These are phyloP conservation scores for Drosophila repletoides DNA, from an alignment of 1,140 invertebrate species.

Conservation along the genomic window DNA sequence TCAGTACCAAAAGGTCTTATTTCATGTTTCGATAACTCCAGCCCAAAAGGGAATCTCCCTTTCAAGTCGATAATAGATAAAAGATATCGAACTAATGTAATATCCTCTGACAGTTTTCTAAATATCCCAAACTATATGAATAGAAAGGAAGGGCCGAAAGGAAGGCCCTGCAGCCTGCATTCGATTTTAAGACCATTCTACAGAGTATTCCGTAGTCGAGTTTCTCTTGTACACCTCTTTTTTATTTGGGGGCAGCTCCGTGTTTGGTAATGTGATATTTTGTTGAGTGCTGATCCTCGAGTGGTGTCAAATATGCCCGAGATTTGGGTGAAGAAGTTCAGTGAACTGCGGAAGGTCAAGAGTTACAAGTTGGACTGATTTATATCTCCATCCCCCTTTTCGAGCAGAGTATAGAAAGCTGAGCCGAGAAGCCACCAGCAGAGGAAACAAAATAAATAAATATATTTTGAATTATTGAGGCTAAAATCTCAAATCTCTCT, in stretches of 20 bases:
- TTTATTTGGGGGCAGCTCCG: constrained; percentile 9
- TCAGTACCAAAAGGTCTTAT: too few species aligned
- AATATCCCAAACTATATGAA: too few species aligned
- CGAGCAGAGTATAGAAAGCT: constrained; percentile 3
- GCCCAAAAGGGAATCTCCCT: too few species aligned
- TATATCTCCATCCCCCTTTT: background rate
- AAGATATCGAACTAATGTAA: too few species aligned
- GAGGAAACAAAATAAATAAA: constrained; percentile 2
- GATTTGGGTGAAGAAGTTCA: constrained; percentile 56
- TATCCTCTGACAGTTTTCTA: too few species aligned
- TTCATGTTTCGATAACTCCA: too few species aligned
- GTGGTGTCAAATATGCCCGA: constrained; percentile 57
- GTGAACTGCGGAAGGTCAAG: constrained; percentile 42
- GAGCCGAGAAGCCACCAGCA: background rate
- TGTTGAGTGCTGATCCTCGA: constrained; percentile 9
- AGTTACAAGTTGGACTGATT: constrained; percentile 24
- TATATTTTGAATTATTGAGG: constrained; percentile 63
- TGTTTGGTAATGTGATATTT: constrained; percentile 63
- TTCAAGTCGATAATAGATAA: too few species aligned
- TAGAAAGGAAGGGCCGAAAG: too few species aligned
- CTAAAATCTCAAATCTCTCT: constrained; percentile 43
- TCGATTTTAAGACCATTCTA: too few species aligned
- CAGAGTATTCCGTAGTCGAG: too few species aligned
- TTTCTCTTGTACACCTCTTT: too few species aligned
- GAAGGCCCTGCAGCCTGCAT: too few species aligned